A percentile compares a stretch with the other conserved stretches of the same genome.
Conservation (phyloP, 2,113 vertebrate species). For the Rhegmatorhina hoffmannsi region DNA sequence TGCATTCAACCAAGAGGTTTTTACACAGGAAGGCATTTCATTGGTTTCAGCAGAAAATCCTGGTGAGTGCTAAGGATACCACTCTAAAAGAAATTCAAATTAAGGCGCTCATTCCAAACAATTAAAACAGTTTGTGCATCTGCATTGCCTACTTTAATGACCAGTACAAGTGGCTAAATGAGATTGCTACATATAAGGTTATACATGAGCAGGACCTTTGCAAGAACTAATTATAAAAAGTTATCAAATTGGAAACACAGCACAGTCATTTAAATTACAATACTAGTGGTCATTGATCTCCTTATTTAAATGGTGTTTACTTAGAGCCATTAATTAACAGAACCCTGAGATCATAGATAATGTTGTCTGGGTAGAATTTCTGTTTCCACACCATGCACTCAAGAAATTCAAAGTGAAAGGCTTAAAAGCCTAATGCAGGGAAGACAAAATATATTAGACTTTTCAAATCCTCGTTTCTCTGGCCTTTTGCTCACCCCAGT, state of each 20-base stretch:
- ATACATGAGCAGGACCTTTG: not conserved
- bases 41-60: not conserved
- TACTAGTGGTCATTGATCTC: not conserved
- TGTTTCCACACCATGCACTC: not conserved
- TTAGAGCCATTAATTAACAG: not conserved
- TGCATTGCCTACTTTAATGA: not conserved
- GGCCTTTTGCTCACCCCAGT: conserved; percentile 54
- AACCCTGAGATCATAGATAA: not conserved
- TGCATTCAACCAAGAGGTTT: not conserved
- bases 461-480: conserved; percentile 28
- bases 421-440: conserved; percentile 14
- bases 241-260: not conserved
- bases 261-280: not conserved
- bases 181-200: not conserved
- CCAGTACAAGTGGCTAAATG: not conserved
- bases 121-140: not conserved
- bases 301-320: not conserved
- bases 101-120: not conserved
- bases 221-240: not conserved
- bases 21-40: not conserved
- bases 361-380: not conserved
- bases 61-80: not conserved
- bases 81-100: not conserved
- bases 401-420: conserved; percentile 18
- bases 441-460: conserved; percentile 23